Evolutionary conservation across 2,797 vertebrate genomes (phyloP).

Genomic region (Pipistrellus pygmaeus): DNA sequence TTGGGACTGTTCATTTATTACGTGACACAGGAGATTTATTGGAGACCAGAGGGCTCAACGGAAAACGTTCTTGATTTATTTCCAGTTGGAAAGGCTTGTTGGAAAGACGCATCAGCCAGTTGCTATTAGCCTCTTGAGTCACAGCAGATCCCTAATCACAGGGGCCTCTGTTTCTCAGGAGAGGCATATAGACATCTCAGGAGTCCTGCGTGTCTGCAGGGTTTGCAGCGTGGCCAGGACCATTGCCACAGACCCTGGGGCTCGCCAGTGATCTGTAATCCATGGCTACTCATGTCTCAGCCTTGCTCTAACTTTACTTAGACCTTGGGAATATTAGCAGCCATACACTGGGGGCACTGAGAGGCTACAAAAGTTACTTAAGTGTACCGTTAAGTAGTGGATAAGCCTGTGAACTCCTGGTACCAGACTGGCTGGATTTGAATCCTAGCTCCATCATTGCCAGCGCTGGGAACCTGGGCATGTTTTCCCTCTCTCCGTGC

Average conservation of each 20-base stretch:
- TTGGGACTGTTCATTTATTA: slow-evolving; percentile 2
- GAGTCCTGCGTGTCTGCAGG: background rate
- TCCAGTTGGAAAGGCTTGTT: slow-evolving; percentile 45
- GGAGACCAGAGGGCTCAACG: slow-evolving; percentile 40
- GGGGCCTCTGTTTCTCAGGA: slow-evolving; percentile 3
- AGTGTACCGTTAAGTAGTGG: background rate
- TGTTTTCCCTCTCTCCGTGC: background rate
- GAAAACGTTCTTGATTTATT: slow-evolving; percentile 48
- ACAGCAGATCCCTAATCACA: background rate
- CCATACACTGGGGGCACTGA: background rate
- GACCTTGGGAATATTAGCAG: background rate
- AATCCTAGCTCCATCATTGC: background rate
- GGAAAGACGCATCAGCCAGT: slow-evolving; percentile 1
- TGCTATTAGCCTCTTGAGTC: background rate
- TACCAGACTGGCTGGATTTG: background rate
- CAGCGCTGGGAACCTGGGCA: background rate
- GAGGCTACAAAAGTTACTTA: background rate
- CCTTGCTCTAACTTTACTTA: background rate
- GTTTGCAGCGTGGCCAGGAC: background rate
- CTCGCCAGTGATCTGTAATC: background rate
- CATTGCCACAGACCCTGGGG: rapidly evolving
- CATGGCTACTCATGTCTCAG: background rate
- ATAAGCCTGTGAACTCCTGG: background rate
- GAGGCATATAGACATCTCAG: background rate
- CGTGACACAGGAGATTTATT: slow-evolving; percentile 26